These are phyloP conservation scores for Hirtodrosophila trivittata DNA, from an alignment of 2,888 invertebrate genomes.

Conservation along the genomic window DNA sequence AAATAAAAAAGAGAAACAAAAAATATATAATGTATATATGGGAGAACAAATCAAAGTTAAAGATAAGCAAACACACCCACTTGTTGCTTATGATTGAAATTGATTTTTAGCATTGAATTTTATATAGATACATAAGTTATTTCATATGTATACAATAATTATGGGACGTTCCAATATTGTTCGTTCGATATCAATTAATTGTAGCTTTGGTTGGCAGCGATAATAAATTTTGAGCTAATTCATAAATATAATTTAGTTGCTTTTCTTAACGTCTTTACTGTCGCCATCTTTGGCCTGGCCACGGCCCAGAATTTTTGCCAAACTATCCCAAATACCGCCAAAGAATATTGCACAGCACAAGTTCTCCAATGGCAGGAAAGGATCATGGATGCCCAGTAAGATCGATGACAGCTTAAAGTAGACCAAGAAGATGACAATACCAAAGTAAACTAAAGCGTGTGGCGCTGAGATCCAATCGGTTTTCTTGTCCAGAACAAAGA, in stretches of 20 bases:
- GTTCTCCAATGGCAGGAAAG: slow-evolving; percentile 99
- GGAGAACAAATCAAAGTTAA: slow-evolving; percentile 52
- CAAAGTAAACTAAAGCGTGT: slow-evolving; percentile 99
- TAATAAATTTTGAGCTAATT: slow-evolving; percentile 44
- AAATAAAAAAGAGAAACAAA: slow-evolving; percentile 14
- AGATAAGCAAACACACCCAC: slow-evolving; percentile 55
- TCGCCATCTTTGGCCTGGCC: slow-evolving; percentile 91
- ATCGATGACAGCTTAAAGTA: slow-evolving; percentile 98
- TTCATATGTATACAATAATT: slow-evolving; percentile 5
- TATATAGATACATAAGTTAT: slow-evolving; percentile 2
- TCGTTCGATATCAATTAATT: slow-evolving; percentile 42
- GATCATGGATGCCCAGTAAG: slow-evolving; percentile 98
- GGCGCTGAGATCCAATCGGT: slow-evolving; percentile 97
- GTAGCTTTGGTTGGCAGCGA: slow-evolving; percentile 70
- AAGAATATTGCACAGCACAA: slow-evolving; percentile 97
- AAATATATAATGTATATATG: background rate
- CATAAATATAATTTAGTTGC: slow-evolving; percentile 86
- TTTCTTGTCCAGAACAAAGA: slow-evolving; percentile 98
- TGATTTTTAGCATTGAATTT: slow-evolving; percentile 39
- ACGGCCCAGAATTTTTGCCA: slow-evolving; percentile 93
- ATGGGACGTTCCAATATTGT: slow-evolving; percentile 19
- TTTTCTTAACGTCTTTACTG: slow-evolving; percentile 92
- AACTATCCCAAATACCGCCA: slow-evolving; percentile 99
- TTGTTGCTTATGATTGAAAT: slow-evolving; percentile 43
- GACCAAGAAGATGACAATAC: slow-evolving; percentile 98